These are phyloP conservation scores for Leucophenga maculata DNA, from an alignment of 2,888 invertebrate species.

Conservation along the genomic window DNA sequence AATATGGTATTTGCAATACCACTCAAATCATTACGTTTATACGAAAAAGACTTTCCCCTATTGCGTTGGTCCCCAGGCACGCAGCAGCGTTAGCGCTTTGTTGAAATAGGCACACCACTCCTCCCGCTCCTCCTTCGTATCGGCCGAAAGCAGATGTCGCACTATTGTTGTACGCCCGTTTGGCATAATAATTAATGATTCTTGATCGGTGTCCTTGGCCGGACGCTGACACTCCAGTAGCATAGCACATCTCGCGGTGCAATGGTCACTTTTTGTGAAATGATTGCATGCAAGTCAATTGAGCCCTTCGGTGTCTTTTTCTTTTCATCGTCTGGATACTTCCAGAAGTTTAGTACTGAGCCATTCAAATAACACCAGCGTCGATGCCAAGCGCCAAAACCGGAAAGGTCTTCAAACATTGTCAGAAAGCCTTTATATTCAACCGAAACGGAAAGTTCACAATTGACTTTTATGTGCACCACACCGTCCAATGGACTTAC, in stretches of 20 bases:
- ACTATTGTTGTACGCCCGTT: slow-evolving; percentile 79
- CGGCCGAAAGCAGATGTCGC: slow-evolving; percentile 90
- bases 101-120: slow-evolving; percentile 91
- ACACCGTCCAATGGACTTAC: slow-evolving; percentile 90
- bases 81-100: slow-evolving; percentile 84
- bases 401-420: slow-evolving; percentile 96
- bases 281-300: slow-evolving; percentile 82
- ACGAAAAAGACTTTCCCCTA: slow-evolving; percentile 37
- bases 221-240: slow-evolving; percentile 83
- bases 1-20: slow-evolving; percentile 43
- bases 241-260: slow-evolving; percentile 93
- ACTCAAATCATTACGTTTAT: slow-evolving; percentile 22
- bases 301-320: slow-evolving; percentile 87
- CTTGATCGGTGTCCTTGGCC: slow-evolving; percentile 76
- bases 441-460: slow-evolving; percentile 80
- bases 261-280: slow-evolving; percentile 80
- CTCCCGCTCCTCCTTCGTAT: slow-evolving; percentile 90
- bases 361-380: slow-evolving; percentile 92
- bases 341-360: slow-evolving; percentile 90
- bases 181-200: slow-evolving; percentile 79
- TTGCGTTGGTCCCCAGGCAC: slow-evolving; percentile 78
- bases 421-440: slow-evolving; percentile 92
- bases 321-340: slow-evolving; percentile 96
- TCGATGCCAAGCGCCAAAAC: slow-evolving; percentile 97
- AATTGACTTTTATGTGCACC: slow-evolving; percentile 84